These are phyloP conservation scores for Coleophora deauratella DNA, from an alignment of 2,888 invertebrate species.

Conservation along the genomic window DNA sequence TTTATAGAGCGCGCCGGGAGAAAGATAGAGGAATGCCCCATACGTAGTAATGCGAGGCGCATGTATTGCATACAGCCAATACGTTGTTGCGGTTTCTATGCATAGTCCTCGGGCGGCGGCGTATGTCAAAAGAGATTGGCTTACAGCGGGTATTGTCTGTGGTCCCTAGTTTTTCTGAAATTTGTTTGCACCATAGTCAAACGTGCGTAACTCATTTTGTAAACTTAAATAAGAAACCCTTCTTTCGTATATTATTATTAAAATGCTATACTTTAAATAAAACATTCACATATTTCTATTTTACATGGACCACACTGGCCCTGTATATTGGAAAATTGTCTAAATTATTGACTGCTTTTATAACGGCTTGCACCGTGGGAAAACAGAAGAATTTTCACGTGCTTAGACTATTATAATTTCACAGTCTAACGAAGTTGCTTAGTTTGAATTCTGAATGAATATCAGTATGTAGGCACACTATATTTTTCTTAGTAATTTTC, in stretches of 20 bases:
- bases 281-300: too few relatives aligned
- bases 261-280: too few relatives aligned
- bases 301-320: conserved; percentile 24
- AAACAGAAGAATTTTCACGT: conserved; percentile 55
- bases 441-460: not conserved
- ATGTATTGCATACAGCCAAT: conserved; percentile 47
- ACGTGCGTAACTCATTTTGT: too few relatives aligned
- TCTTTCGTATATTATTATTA: too few relatives aligned
- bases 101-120: conserved; percentile 35
- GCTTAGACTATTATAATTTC: conserved; percentile 27
- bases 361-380: conserved; percentile 61
- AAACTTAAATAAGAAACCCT: too few relatives aligned
- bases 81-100: conserved; percentile 64
- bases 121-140: conserved; percentile 16
- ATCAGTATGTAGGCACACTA: too few relatives aligned
- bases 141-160: not conserved
- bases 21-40: conserved; percentile 41
- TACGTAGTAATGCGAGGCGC: conserved; percentile 45
- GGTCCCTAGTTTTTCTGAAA: not conserved
- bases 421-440: conserved; percentile 18
- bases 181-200: too few relatives aligned
- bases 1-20: conserved; percentile 38
- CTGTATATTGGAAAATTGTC: conserved; percentile 70
- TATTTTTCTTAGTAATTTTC: too few relatives aligned
- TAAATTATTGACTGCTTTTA: conserved; percentile 65